Percentiles rank a stretch among this genome's conserved stretches.
These are phyloP conservation scores for Sitophilus oryzae DNA, from an alignment of 1,140 invertebrate species.

Conservation along the genomic window DNA sequence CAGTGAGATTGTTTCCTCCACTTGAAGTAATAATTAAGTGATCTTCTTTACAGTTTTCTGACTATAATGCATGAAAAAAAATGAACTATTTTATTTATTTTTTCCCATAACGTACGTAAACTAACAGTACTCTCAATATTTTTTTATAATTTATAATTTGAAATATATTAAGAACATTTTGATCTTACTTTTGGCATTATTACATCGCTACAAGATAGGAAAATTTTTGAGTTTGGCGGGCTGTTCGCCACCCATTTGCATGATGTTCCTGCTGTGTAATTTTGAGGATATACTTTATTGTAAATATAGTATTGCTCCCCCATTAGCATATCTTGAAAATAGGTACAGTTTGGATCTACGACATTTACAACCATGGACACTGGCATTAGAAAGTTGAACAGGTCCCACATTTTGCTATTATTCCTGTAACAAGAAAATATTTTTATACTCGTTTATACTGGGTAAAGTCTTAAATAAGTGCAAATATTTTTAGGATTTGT, in stretches of 20 bases:
- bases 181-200: slow-evolving; percentile 48
- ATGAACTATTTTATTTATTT: no score
- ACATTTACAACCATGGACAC: slow-evolving; percentile 16
- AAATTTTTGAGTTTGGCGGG: slow-evolving; percentile 42
- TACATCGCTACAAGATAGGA: slow-evolving; percentile 39
- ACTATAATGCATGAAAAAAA: slow-evolving; percentile 15
- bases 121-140: no score
- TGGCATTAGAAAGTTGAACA: slow-evolving; percentile 28
- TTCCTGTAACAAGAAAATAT: slow-evolving; percentile 12
- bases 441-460: no score
- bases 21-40: slow-evolving; percentile 46
- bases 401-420: slow-evolving; percentile 19
- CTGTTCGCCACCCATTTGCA: slow-evolving; percentile 51
- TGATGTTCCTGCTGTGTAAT: slow-evolving; percentile 40
- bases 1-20: slow-evolving; percentile 44
- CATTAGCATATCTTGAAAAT: slow-evolving; percentile 33
- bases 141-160: no score
- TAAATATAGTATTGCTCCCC: slow-evolving; percentile 46
- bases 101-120: no score
- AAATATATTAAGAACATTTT: not conserved
- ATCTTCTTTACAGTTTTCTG: slow-evolving; percentile 42
- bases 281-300: slow-evolving; percentile 47
- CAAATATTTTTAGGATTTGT: no score
- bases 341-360: slow-evolving; percentile 30
- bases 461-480: no score